Evolutionary conservation across 2,888 invertebrate genomes (phyloP), one percentile per base, ranked within the genome.

Genomic region (Dugesia japonica): DNA sequence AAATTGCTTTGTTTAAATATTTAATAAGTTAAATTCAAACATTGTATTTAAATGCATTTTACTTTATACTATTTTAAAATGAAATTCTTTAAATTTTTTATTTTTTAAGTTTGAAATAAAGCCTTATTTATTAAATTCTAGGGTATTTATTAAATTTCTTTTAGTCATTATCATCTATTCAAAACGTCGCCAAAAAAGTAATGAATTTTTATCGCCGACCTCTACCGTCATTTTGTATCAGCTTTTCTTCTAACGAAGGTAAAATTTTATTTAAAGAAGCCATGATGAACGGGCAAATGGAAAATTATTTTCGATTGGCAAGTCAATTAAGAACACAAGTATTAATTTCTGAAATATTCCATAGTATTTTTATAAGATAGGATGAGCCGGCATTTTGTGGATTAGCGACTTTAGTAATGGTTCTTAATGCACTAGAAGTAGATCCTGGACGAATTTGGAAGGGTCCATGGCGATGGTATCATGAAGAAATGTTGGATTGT

Each of bases 321-420:
- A 80, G 84, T 4, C 85, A 85, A 80, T 85, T 84, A 75, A 79
- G 83, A 1, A 85, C 85, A 0, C 74, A 74, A 56, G 31, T 31
- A 31, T 7, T 31, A n/a, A n/a, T n/a, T 42, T 42, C 17, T 42
- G 15, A 42, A 15, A 15, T 42, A 17, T 13, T 42, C 13, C 85
- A 85, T n/a, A n/a, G n/a, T n/a, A n/a, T n/a, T n/a, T n/a, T n/a
- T n/a, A n/a, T n/a, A n/a, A n/a, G n/a, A n/a, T 13, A 31, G 78
- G 84, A 84, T 77, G 85, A 85, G 42, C 85, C 85, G 7, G 83
- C 84, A 0, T 85, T 81, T 79, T 85, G 85, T 79, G 85, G 85
- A n/a, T 80, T 84, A 20, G 82, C 84, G 26, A 84, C 85, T 0
- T 80, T 85, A 17, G 83, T 85, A 79, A 81, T 81, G 82, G 82